phyloP scores from a whole-genome alignment of 2,113 vertebrate species.

The Scytalopus superciliaris region DNA sequence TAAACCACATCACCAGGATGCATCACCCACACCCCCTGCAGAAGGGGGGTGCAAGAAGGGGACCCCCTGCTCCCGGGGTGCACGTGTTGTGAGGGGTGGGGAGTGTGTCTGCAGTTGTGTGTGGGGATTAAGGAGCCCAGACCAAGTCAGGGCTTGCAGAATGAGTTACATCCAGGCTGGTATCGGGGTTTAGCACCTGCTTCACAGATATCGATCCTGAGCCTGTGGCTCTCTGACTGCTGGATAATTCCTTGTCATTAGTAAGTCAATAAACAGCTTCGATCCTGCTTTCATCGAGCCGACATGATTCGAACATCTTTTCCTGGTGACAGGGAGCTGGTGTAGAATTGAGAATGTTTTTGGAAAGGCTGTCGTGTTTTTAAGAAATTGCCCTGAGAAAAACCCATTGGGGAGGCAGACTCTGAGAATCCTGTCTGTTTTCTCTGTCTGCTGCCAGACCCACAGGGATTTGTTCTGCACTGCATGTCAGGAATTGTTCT shows the following conservation, averaged over 20 bases:
- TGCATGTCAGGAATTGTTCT: not conserved
- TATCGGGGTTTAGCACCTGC: not conserved
- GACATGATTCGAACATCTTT: not conserved
- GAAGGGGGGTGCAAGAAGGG: not conserved
- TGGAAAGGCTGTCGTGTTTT: not conserved
- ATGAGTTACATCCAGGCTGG: not conserved
- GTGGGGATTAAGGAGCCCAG: not conserved
- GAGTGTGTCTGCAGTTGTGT: fast-evolving
- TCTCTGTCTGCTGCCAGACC: not conserved
- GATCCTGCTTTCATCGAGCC: not conserved
- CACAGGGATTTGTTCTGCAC: not conserved
- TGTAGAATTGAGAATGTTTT: not conserved
- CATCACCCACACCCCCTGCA: not conserved
- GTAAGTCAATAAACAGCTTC: not conserved
- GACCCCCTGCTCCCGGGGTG: not conserved
- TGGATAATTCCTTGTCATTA: conserved; percentile 25
- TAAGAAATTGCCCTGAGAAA: not conserved
- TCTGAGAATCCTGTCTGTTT: not conserved
- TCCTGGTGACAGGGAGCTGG: not conserved
- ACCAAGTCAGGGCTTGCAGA: not conserved
- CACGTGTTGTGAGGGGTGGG: not conserved
- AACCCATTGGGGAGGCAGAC: not conserved
- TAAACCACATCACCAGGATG: not conserved
- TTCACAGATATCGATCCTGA: not conserved
- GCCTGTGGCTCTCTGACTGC: not conserved